Evolutionary conservation across 2,888 invertebrate genomes (phyloP).

Genomic region (Microchrysa polita): DNA sequence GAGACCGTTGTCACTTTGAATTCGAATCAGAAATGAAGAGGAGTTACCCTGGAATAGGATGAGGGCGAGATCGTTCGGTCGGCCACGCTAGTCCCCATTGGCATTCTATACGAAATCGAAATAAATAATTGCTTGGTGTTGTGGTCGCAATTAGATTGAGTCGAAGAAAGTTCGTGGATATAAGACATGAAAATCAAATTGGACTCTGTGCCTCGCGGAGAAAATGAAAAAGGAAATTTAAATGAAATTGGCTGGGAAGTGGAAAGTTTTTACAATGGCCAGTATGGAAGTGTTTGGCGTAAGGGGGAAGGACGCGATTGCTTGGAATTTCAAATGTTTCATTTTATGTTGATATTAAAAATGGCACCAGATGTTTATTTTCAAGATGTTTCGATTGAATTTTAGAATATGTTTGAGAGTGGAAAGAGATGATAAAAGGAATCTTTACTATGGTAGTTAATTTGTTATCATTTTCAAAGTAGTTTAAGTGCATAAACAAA

Average conservation of each 20-base stretch:
- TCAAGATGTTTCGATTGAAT: too few species aligned
- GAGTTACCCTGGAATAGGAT: background rate
- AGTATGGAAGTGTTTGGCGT: too few species aligned
- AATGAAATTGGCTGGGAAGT: slow-evolving; percentile 30
- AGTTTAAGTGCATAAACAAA: too few species aligned
- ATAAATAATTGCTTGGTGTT: slow-evolving; percentile 38
- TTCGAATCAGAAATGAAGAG: slow-evolving; percentile 38
- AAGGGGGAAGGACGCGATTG: background rate
- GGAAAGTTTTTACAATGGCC: slow-evolving; percentile 15
- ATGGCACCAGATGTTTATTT: background rate
- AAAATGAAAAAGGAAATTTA: slow-evolving; percentile 32
- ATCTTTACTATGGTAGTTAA: too few species aligned
- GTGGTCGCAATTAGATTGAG: slow-evolving; percentile 42
- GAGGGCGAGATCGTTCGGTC: too few species aligned
- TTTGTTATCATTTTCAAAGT: too few species aligned
- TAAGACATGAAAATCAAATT: slow-evolving; percentile 38
- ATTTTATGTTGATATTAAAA: background rate
- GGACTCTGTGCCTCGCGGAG: background rate
- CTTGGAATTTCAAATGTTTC: background rate
- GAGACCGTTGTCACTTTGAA: slow-evolving; percentile 1
- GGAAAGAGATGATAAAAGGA: too few species aligned
- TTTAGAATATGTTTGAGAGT: too few species aligned
- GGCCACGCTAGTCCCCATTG: too few species aligned
- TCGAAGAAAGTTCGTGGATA: slow-evolving; percentile 29
- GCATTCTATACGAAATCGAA: slow-evolving; percentile 29